A percentile compares a stretch with the other conserved stretches of the same genome.
phyloP scores from a whole-genome alignment of 1,140 invertebrate species.

The Xylocopa sonorina region DNA sequence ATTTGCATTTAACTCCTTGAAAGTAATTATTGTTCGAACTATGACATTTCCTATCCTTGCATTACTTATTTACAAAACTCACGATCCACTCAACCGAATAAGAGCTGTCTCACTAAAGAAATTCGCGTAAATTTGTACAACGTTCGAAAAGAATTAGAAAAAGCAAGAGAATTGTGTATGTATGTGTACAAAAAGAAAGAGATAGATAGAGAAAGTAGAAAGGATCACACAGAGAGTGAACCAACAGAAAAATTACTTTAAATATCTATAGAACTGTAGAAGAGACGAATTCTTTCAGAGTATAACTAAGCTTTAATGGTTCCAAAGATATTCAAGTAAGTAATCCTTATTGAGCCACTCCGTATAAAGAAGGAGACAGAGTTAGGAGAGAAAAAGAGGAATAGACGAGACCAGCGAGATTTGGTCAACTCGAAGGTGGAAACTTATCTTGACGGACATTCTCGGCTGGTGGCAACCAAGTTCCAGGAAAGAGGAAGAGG shows the following conservation, averaged over 20 bases:
- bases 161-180: background rate
- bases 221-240: too few species aligned
- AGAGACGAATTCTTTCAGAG: too few species aligned
- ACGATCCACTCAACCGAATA: background rate
- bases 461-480: conserved; percentile 30
- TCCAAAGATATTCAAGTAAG: too few species aligned
- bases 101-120: background rate
- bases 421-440: conserved; percentile 38
- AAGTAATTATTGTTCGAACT: background rate
- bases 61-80: background rate
- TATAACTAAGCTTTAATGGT: too few species aligned
- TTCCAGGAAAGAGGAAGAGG: conserved; percentile 50
- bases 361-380: background rate
- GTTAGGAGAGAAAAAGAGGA: conserved; percentile 23
- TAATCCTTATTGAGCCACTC: too few species aligned
- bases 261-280: too few species aligned
- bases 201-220: background rate
- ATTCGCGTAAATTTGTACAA: background rate
- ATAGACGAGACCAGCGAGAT: conserved; percentile 59
- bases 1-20: background rate
- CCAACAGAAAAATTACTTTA: too few species aligned
- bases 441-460: conserved; percentile 41
- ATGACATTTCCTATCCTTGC: background rate
- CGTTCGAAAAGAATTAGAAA: background rate
- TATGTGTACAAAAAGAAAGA: conserved; percentile 1